A percentile compares a stretch with the other conserved stretches of the same genome.
phyloP scores from a whole-genome alignment of 2,888 invertebrate species.

The Lasioglossum pauxillum region DNA sequence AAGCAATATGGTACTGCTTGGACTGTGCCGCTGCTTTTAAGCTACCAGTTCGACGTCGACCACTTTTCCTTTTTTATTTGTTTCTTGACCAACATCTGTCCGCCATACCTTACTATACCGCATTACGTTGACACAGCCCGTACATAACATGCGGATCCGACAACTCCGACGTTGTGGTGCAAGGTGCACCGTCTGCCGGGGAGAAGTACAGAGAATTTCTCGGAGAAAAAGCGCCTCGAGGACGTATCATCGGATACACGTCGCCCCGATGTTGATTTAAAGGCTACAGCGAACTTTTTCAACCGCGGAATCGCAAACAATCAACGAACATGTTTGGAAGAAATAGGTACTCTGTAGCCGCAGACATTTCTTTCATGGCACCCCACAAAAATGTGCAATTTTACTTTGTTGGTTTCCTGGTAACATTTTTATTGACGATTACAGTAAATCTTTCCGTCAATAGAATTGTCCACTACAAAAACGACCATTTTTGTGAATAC shows the following conservation, averaged over 20 bases:
- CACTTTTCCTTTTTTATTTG: constrained; percentile 66
- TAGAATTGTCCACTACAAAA: no score
- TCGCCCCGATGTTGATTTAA: constrained; percentile 26
- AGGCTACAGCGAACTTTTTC: not conserved
- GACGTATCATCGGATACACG: constrained; percentile 36
- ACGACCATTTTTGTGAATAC: no score
- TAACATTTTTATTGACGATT: not conserved
- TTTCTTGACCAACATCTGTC: constrained; percentile 75
- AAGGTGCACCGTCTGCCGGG: constrained; percentile 70
- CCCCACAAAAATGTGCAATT: not conserved
- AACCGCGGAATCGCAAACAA: not conserved
- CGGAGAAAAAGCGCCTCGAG: constrained; percentile 69
- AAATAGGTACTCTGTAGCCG: not conserved
- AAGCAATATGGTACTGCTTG: constrained; percentile 46
- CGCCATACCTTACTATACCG: constrained; percentile 63
- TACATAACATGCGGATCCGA: constrained; percentile 66
- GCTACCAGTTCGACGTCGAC: constrained; percentile 60
- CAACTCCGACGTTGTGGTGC: constrained; percentile 74
- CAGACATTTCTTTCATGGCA: not conserved
- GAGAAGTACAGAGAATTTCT: constrained; percentile 74
- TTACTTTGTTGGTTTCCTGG: not conserved
- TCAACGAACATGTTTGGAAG: not conserved
- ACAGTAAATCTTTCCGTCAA: no score
- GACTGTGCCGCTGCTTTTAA: constrained; percentile 51
- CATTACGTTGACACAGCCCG: constrained; percentile 67